Percentiles rank a stretch among this genome's conserved stretches.
These are phyloP conservation scores for Manis crassicaudata DNA, from an alignment of 2,797 vertebrate genomes.

Conservation along the genomic window DNA sequence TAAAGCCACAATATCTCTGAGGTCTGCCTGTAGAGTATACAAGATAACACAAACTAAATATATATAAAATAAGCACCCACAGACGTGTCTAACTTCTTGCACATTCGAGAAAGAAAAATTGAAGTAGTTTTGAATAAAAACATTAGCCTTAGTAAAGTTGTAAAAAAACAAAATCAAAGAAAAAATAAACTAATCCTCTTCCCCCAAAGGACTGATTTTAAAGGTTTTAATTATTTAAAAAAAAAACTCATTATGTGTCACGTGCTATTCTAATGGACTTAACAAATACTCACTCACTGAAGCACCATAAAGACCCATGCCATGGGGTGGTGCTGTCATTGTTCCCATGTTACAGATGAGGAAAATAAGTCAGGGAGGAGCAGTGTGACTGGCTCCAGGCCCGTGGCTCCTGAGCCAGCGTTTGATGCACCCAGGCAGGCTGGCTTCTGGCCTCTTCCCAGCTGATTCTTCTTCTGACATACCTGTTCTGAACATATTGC, in stretches of 20 bases:
- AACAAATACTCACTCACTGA: not conserved
- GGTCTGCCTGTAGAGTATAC: not conserved
- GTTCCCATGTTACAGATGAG: not conserved
- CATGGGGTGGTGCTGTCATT: not conserved
- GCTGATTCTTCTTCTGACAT: not conserved
- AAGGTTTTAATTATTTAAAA: constrained; percentile 33
- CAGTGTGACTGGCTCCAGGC: not conserved
- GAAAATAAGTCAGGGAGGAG: not conserved
- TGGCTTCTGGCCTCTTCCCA: not conserved
- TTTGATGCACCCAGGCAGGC: not conserved
- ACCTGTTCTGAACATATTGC: not conserved
- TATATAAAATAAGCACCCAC: not conserved
- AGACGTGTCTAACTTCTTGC: not conserved
- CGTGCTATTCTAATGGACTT: not conserved
- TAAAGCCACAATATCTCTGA: too few relatives aligned
- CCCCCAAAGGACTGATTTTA: not conserved
- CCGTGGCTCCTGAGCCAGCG: not conserved
- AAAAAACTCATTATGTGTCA: not conserved
- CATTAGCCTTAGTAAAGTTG: not conserved
- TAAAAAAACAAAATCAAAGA: not conserved
- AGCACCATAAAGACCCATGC: not conserved
- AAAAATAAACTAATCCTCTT: not conserved
- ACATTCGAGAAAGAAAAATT: not conserved
- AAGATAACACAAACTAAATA: not conserved
- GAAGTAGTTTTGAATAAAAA: constrained; percentile 12